Base-by-base conservation (phyloP, 2,797 vertebrate genomes). In the Malacoraja senta region DNA sequence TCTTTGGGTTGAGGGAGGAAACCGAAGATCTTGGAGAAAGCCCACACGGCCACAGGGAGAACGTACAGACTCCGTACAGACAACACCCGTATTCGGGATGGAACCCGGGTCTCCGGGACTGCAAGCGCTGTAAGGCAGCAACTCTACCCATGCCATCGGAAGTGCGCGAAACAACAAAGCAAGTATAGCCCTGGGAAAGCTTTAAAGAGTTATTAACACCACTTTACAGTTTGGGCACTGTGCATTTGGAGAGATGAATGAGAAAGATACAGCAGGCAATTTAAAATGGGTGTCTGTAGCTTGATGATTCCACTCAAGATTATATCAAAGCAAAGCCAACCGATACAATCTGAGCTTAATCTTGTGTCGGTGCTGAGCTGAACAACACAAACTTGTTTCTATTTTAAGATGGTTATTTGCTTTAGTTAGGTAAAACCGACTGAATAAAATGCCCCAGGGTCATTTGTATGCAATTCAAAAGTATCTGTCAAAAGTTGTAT, bases 401-500 rank as follows among this genome's bases (percentile, higher is more conserved):
- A 76, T 92, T 92, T 92, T n/a, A 44, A 74, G 44, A 24, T 21
- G 24, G 35, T 92, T 92, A 53, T 92, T 92, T 74, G 72, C 90
- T 92, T 92, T 29, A 92, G 44, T 13, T 29, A 26, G 26, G 13
- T 72, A 26, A 21, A 15, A 53, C 71, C 53, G 90, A 58, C 44
- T 92, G 68, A 92, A 76, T 38, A 44, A 76, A 76, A 76, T 91
- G 68, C 90, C 58, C 72, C 71, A 44, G 71, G 90, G 90, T 76
- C 72, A 76, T 92, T 92, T 72, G 38, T 76, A 71, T 53, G 65
- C 71, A 92, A 76, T 76, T 92, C 44, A 24, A 76, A 92, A n/a
- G 38, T 72, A 44, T 92, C 90, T 74, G 90, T 92, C 90, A 92
- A 92, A 92, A 44, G 35, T 76, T 92, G 71, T 76, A 44, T 92